A percentile compares a stretch with the other conserved stretches of the same genome.
These are phyloP conservation scores for Phyllotreta striolata DNA, from an alignment of 2,888 invertebrate species.

Conservation along the genomic window DNA sequence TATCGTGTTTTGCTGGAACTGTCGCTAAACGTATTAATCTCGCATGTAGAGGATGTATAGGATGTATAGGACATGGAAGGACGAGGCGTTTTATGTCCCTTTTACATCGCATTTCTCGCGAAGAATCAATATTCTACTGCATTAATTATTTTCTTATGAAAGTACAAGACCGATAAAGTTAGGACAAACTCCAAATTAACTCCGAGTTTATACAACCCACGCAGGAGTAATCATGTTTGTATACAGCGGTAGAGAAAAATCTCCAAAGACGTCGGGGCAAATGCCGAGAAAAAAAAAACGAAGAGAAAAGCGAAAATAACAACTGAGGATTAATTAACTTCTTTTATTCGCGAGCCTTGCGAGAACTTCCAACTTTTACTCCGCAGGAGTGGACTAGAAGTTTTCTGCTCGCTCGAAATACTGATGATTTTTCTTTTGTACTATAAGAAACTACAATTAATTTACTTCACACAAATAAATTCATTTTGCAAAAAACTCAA, in stretches of 20 bases:
- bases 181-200: conserved; percentile 24
- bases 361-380: conserved; percentile 18
- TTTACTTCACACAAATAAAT: too few species aligned
- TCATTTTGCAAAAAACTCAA: too few species aligned
- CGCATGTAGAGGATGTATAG: conserved; percentile 29
- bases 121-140: not conserved
- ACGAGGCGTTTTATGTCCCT: not conserved
- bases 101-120: not conserved
- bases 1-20: conserved; percentile 41
- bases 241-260: conserved; percentile 25
- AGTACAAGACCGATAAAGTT: conserved; percentile 16
- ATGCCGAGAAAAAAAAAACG: conserved; percentile 18
- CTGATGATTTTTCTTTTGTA: too few species aligned
- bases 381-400: not conserved
- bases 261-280: conserved; percentile 17
- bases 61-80: conserved; percentile 23
- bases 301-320: conserved; percentile 35
- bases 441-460: too few species aligned
- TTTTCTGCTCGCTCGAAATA: too few species aligned
- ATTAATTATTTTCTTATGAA: conserved; percentile 17
- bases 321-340: conserved; percentile 44
- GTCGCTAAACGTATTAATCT: conserved; percentile 37
- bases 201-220: conserved; percentile 27
- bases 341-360: conserved; percentile 40
- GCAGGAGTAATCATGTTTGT: conserved; percentile 29